Conservation (phyloP, 1,140 invertebrate genomes). For the Eumeta japonica region DNA sequence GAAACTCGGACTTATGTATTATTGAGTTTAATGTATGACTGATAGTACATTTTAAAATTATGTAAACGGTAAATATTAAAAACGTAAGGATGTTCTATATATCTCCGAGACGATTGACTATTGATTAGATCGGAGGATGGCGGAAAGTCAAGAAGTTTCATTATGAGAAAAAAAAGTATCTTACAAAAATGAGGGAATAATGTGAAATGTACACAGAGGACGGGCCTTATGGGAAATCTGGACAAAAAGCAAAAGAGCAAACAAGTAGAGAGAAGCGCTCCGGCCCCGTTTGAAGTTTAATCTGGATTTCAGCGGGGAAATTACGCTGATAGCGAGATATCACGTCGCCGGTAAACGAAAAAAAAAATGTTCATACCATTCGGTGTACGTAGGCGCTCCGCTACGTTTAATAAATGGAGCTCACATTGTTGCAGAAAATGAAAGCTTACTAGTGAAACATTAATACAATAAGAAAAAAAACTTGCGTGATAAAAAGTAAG, state of each 20-base stretch:
- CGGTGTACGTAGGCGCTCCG: too few relatives aligned
- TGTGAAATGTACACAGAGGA: conserved; percentile 20
- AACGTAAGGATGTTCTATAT: not conserved
- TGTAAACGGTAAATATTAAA: not conserved
- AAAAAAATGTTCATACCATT: too few relatives aligned
- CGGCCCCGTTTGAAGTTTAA: conserved; percentile 26
- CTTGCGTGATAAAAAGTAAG: too few relatives aligned
- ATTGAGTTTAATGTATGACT: not conserved
- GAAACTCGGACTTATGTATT: too few relatives aligned
- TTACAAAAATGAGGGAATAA: conserved; percentile 24
- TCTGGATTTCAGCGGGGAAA: not conserved
- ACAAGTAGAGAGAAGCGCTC: conserved; percentile 25
- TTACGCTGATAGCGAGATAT: not conserved
- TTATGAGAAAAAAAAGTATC: not conserved
- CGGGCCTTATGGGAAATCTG: conserved; percentile 39
- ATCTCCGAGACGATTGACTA: too few relatives aligned
- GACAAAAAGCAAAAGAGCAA: conserved; percentile 36
- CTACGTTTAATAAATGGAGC: too few relatives aligned
- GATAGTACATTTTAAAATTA: not conserved
- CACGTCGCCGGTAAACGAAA: not conserved
- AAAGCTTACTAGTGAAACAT: too few relatives aligned
- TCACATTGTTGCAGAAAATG: too few relatives aligned
- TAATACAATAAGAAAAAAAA: too few relatives aligned
- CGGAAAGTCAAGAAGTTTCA: too few relatives aligned
- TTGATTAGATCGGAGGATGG: not conserved